Evolutionary conservation across 1,140 invertebrate species (phyloP).

Genomic region (Scaptomyza hsui): DNA sequence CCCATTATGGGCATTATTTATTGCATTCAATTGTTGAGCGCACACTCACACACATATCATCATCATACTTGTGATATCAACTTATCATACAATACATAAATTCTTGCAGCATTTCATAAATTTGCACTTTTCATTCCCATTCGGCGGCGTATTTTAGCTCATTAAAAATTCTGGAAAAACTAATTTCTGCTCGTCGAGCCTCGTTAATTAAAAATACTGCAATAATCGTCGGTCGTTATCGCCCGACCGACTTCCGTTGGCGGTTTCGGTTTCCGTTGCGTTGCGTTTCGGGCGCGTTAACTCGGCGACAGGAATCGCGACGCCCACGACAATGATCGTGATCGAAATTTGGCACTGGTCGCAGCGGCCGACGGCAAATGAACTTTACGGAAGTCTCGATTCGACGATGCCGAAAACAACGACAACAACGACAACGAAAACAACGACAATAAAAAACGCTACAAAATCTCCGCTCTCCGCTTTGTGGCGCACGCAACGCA

Average conservation of each 20-base stretch:
- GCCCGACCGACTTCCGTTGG: conserved; percentile 60
- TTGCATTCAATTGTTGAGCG: conserved; percentile 66
- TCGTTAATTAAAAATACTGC: conserved; percentile 72
- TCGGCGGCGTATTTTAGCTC: conserved; percentile 35
- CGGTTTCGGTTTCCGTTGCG: conserved; percentile 53
- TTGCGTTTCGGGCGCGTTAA: conserved; percentile 21
- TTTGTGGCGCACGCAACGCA: conserved; percentile 83
- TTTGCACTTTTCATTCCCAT: conserved; percentile 69
- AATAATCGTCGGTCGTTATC: conserved; percentile 50
- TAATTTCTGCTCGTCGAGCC: conserved; percentile 51
- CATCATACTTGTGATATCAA: conserved; percentile 53
- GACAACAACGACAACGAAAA: conserved; percentile 33
- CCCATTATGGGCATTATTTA: conserved; percentile 76
- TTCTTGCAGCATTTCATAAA: conserved; percentile 69
- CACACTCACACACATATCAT: conserved; percentile 76
- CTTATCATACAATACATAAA: conserved; percentile 78
- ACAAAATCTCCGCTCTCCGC: conserved; percentile 68
- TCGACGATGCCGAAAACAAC: conserved; percentile 30
- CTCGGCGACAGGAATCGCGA: conserved; percentile 73
- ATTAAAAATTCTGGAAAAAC: conserved; percentile 73
- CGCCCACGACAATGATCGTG: conserved; percentile 53
- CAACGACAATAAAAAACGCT: conserved; percentile 41
- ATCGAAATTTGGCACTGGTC: conserved; percentile 32
- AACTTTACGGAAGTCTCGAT: conserved; percentile 47
- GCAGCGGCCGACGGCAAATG: conserved; percentile 47